These are phyloP conservation scores for Lontra canadensis DNA, from an alignment of 2,113 vertebrate genomes.

Conservation along the genomic window DNA sequence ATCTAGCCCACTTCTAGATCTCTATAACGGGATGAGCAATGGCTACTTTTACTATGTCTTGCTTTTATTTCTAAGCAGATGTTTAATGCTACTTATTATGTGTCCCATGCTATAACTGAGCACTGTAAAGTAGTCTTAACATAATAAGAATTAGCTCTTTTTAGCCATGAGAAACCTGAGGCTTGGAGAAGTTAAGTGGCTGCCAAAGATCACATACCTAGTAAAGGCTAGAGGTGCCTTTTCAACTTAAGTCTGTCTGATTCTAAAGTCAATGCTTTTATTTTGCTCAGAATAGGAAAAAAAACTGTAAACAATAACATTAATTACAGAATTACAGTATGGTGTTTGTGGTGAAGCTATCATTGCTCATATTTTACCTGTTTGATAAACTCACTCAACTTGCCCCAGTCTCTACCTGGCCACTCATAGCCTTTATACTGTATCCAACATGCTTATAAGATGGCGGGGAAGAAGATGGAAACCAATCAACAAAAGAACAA, in stretches of 20 bases:
- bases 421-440: neutral
- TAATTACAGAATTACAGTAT: neutral
- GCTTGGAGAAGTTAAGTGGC: neutral
- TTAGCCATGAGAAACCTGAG: neutral
- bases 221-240: neutral
- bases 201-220: neutral
- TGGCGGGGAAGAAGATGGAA: rapidly evolving
- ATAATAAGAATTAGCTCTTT: neutral
- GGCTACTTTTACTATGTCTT: neutral
- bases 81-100: neutral
- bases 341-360: neutral
- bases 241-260: neutral
- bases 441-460: neutral
- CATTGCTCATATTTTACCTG: neutral
- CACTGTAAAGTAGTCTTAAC: neutral
- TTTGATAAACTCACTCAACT: neutral
- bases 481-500: neutral
- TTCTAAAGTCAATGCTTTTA: neutral
- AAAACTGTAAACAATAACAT: neutral
- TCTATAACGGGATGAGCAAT: neutral
- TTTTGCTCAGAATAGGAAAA: neutral
- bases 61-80: neutral
- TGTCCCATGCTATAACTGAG: neutral
- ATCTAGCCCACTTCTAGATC: neutral
- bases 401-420: neutral